Conservation (phyloP, 2,888 invertebrate genomes). For the Epirrhoe tristata region DNA sequence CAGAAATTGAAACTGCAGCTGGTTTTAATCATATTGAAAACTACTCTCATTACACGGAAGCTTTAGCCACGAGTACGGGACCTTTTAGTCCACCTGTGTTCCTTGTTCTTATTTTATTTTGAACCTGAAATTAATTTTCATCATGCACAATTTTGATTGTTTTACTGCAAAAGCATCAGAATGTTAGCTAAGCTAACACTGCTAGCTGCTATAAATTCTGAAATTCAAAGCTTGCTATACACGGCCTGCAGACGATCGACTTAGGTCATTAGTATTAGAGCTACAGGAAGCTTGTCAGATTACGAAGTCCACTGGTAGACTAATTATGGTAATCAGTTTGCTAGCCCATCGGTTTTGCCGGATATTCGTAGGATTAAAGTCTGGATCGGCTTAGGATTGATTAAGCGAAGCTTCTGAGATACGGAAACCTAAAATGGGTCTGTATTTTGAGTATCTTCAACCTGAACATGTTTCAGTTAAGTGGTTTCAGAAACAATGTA, state of each 20-base stretch:
- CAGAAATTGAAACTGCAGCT: not conserved
- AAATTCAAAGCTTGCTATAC: not conserved
- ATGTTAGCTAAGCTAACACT: not conserved
- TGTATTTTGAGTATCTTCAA: not conserved
- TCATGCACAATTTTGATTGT: not conserved
- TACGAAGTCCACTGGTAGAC: conserved; percentile 35
- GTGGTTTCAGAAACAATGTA: too few relatives aligned
- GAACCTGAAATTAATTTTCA: not conserved
- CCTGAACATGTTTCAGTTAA: not conserved
- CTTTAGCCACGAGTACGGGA: too few relatives aligned
- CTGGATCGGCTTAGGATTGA: conserved; percentile 34
- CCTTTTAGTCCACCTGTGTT: too few relatives aligned
- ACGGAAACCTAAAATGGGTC: conserved; percentile 5
- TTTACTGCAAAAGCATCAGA: not conserved
- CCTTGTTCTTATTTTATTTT: not conserved
- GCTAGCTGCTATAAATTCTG: not conserved
- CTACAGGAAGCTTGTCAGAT: conserved; percentile 31
- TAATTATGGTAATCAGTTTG: conserved; percentile 46
- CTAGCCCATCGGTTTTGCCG: conserved; percentile 33
- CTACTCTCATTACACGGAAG: not conserved
- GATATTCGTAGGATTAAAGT: conserved; percentile 39
- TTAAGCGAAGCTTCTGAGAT: conserved; percentile 29
- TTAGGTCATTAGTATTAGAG: conserved; percentile 32
- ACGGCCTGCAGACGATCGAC: conserved; percentile 23
- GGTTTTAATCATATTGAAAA: not conserved